Percentiles rank a stretch among this genome's conserved stretches.
Conservation (phyloP, 2,888 invertebrate genomes). For the Notocelia uddmanniana region DNA sequence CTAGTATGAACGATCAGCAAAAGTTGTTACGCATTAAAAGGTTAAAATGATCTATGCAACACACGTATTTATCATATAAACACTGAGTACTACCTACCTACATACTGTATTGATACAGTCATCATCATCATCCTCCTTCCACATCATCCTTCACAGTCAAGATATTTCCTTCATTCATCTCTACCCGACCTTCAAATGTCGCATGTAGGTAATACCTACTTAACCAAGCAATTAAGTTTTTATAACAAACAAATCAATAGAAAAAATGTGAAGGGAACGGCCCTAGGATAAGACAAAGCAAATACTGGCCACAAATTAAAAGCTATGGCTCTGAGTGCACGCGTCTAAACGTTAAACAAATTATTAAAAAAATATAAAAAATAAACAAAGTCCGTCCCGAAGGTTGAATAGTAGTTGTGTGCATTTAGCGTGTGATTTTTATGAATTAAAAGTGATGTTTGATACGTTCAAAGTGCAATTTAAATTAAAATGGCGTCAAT, state of each 20-base stretch:
- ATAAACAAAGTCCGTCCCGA: background rate
- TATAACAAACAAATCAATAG: constrained; percentile 46
- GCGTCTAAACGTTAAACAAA: constrained; percentile 56
- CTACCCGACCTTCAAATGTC: constrained; percentile 33
- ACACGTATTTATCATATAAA: no score
- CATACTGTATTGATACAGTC: no score
- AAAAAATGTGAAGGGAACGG: constrained; percentile 68
- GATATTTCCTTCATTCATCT: constrained; percentile 15
- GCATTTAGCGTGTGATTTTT: constrained; percentile 40
- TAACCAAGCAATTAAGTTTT: constrained; percentile 50
- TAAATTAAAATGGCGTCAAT: constrained; percentile 79
- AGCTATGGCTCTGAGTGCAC: constrained; percentile 60
- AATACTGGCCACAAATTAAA: constrained; percentile 57
- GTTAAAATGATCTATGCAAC: no score
- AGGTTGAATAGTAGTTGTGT: no score
- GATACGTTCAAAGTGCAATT: constrained; percentile 63
- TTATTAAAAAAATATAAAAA: constrained; percentile 42
- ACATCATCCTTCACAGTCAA: background rate
- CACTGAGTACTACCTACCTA: no score
- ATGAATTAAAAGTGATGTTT: constrained; percentile 59
- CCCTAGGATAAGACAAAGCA: constrained; percentile 47
- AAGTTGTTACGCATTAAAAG: no score
- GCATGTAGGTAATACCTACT: constrained; percentile 9
- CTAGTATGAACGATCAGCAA: no score
- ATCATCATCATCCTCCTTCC: no score